Conservation (phyloP, 2,113 vertebrate species). For the Arothron firmamentum region DNA sequence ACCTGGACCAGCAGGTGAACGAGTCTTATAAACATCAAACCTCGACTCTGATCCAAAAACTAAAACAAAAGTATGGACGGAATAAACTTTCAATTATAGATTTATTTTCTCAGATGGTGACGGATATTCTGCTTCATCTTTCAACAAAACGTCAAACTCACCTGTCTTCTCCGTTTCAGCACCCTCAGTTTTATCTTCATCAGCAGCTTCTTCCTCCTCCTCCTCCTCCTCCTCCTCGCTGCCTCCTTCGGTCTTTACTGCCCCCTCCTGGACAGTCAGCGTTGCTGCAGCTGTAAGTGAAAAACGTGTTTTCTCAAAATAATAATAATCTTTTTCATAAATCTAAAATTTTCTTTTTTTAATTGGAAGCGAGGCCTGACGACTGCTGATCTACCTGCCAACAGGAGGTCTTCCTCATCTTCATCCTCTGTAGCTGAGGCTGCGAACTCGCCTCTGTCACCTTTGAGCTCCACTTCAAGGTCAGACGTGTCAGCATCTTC, state of each 20-base stretch:
- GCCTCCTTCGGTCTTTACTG: conserved; percentile 29
- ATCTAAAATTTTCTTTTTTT: background rate
- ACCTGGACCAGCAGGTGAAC: conserved; percentile 12
- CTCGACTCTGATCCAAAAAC: too few relatives aligned
- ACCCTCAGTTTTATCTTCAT: conserved; percentile 37
- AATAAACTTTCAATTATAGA: too few relatives aligned
- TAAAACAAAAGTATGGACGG: too few relatives aligned
- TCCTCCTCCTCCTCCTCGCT: background rate
- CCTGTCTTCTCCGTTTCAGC: conserved; percentile 24
- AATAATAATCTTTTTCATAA: background rate
- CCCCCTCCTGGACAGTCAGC: conserved; percentile 45
- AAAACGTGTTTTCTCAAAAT: background rate
- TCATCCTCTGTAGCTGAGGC: conserved; percentile 4
- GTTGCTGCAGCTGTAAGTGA: conserved; percentile 28
- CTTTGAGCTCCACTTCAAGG: conserved; percentile 8
- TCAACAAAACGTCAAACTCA: conserved; percentile 2
- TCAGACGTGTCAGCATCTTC: conserved; percentile 25
- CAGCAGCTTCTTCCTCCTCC: conserved; percentile 8
- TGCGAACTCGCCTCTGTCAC: conserved; percentile 4
- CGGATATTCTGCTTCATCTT: too few relatives aligned
- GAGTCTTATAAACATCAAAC: too few relatives aligned
- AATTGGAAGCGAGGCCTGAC: background rate
- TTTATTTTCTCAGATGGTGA: too few relatives aligned
- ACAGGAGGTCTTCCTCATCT: conserved; percentile 8
- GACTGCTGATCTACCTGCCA: too few relatives aligned